phyloP scores from a whole-genome alignment of 2,797 vertebrate species.

The Phrynocephalus vlangalii region DNA sequence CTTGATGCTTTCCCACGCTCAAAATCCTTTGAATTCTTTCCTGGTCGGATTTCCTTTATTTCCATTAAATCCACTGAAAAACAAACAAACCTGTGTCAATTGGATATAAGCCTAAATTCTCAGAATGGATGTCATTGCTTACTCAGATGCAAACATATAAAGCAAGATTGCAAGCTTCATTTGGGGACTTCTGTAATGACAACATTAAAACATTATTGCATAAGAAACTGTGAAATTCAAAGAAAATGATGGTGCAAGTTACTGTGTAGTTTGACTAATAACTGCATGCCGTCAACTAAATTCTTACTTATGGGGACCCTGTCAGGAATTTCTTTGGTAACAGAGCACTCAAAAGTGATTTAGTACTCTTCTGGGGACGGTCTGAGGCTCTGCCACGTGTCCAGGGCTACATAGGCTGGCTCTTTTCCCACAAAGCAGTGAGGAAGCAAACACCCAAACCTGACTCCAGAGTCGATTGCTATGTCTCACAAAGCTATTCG shows the following conservation, averaged over 20 bases:
- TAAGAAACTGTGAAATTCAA: background rate
- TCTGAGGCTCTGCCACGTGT: too few relatives aligned
- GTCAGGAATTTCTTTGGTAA: too few relatives aligned
- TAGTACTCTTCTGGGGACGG: too few relatives aligned
- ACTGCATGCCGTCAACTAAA: background rate
- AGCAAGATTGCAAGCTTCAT: conserved; percentile 13
- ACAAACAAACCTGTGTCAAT: background rate
- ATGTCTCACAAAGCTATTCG: background rate
- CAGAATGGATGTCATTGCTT: background rate
- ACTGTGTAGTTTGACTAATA: background rate
- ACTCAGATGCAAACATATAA: background rate
- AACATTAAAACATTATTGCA: background rate
- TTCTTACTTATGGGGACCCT: too few relatives aligned
- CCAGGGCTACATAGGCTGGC: too few relatives aligned
- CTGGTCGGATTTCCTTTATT: conserved; percentile 92
- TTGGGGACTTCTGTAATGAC: background rate
- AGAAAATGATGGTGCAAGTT: background rate
- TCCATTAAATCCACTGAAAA: conserved; percentile 92
- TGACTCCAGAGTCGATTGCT: too few relatives aligned
- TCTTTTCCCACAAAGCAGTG: too few relatives aligned
- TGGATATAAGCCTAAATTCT: background rate
- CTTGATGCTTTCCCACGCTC: conserved; percentile 86
- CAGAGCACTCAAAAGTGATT: too few relatives aligned
- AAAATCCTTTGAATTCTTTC: conserved; percentile 94
- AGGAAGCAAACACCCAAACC: too few relatives aligned